Percentiles rank a stretch among this genome's conserved stretches.
Evolutionary conservation across 2,113 vertebrate species (phyloP).

Genomic region (Lepus americanus): DNA sequence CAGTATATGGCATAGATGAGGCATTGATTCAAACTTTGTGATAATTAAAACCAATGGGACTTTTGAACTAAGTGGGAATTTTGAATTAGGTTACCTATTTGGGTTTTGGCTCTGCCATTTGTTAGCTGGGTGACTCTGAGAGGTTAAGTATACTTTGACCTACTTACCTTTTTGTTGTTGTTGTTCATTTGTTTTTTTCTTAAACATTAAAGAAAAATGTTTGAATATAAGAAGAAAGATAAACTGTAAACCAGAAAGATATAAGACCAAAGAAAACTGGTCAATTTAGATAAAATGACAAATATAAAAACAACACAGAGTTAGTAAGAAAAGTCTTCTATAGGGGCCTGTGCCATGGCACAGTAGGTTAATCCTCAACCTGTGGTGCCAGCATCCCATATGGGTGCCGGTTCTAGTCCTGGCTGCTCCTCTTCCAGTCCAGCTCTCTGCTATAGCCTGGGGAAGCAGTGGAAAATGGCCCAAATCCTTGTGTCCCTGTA

Average conservation of each 20-base stretch:
- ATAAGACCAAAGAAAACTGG: not conserved
- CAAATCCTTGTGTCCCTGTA: too few relatives aligned
- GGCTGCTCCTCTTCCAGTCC: too few relatives aligned
- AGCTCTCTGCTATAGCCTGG: too few relatives aligned
- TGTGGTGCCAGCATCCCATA: too few relatives aligned
- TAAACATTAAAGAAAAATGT: not conserved
- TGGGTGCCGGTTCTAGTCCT: too few relatives aligned
- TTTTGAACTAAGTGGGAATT: not conserved
- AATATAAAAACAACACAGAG: not conserved
- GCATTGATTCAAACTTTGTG: not conserved
- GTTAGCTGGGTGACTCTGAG: not conserved
- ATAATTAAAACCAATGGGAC: not conserved
- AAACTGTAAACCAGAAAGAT: not conserved
- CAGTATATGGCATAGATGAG: not conserved
- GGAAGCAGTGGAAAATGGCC: too few relatives aligned
- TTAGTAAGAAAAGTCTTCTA: not conserved
- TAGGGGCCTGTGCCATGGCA: too few relatives aligned
- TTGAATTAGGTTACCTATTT: conserved; percentile 1
- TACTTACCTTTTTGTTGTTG: not conserved
- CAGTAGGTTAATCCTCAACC: too few relatives aligned
- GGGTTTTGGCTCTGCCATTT: not conserved
- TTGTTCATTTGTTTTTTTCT: not conserved
- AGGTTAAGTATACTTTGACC: not conserved
- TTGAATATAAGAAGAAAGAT: not conserved
- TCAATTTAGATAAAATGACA: not conserved